Percentiles rank a stretch among this genome's conserved stretches.
Conservation (phyloP, 2,888 invertebrate species). For the Chrysina gloriosa region DNA sequence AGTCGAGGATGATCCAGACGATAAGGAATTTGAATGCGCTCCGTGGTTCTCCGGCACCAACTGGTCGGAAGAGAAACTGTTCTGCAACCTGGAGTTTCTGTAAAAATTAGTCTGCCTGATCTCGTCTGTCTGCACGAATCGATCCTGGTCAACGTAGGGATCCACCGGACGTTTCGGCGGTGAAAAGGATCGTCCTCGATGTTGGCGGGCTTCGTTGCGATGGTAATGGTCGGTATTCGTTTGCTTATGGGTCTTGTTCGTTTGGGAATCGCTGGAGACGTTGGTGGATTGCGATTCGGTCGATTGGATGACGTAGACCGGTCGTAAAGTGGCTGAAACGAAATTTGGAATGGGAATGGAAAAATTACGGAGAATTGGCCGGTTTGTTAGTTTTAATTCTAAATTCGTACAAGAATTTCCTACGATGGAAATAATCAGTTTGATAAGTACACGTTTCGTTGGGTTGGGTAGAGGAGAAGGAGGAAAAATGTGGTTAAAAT, state of each 20-base stretch:
- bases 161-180: constrained; percentile 55
- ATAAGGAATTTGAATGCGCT: constrained; percentile 44
- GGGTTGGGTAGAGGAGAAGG: no score
- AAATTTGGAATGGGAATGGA: no score
- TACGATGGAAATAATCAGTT: no score
- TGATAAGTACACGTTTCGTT: no score
- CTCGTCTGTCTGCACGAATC: constrained; percentile 39
- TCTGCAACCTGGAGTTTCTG: constrained; percentile 54
- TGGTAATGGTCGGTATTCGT: constrained; percentile 40
- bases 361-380: no score
- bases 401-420: no score
- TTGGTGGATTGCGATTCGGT: constrained; percentile 49
- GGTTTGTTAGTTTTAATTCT: no score
- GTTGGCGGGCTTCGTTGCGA: constrained; percentile 32
- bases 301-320: constrained; percentile 60
- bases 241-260: constrained; percentile 40
- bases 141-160: constrained; percentile 29
- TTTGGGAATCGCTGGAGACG: constrained; percentile 41
- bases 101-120: constrained; percentile 24
- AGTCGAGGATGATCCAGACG: constrained; percentile 52
- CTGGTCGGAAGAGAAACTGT: constrained; percentile 62
- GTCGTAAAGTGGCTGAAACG: constrained; percentile 57
- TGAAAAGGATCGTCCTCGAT: constrained; percentile 61
- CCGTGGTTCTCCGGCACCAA: constrained; percentile 48
- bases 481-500: no score